Percentiles rank a stretch among this genome's conserved stretches.
These are phyloP conservation scores for Nephrotoma flavescens DNA, from an alignment of 2,888 invertebrate species.

Conservation along the genomic window DNA sequence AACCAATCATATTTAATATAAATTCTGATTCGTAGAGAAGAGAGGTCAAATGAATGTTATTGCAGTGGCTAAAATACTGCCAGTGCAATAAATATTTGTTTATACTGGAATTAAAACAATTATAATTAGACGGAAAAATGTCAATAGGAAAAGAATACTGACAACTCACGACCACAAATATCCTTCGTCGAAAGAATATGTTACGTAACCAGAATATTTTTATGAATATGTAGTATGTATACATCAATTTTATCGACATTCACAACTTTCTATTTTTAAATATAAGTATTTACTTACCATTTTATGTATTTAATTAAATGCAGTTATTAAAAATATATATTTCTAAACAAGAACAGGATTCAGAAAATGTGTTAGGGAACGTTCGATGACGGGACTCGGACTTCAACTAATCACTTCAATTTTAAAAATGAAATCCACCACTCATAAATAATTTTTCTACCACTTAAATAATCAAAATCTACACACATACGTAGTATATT, in stretches of 20 bases:
- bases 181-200: not conserved
- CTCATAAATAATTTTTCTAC: not conserved
- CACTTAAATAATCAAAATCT: not conserved
- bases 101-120: not conserved
- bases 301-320: not conserved
- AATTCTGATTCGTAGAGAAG: not conserved
- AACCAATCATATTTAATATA: not conserved
- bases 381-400: not conserved
- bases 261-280: not conserved
- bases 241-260: not conserved
- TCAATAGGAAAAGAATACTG: not conserved
- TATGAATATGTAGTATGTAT: not conserved
- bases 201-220: not conserved
- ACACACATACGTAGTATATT: too few species aligned
- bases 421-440: not conserved
- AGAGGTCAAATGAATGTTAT: not conserved
- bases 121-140: not conserved
- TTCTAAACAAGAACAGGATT: not conserved
- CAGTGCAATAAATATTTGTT: not conserved
- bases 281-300: not conserved
- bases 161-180: not conserved
- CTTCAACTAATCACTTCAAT: not conserved
- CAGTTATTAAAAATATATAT: not conserved
- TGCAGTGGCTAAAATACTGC: not conserved
- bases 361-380: not conserved